Evolutionary conservation across 2,113 vertebrate species (phyloP).

Genomic region (Poecile atricapillus): DNA sequence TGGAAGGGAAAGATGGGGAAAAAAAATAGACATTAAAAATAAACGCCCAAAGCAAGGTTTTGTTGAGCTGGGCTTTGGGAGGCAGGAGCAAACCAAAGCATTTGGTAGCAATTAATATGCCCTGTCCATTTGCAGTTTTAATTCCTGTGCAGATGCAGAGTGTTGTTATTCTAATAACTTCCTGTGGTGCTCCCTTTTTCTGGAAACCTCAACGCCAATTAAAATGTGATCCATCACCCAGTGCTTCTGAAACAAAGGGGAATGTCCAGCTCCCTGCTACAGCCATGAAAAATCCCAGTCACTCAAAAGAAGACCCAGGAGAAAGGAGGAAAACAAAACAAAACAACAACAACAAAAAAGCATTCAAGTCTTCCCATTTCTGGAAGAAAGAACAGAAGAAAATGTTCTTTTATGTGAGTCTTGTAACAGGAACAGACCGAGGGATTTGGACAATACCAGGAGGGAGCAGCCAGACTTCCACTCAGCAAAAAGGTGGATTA

Average conservation of each 20-base stretch:
- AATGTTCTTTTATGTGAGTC: slow-evolving; percentile 28
- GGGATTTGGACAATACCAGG: background rate
- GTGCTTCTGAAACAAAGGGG: slow-evolving; percentile 26
- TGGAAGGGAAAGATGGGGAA: background rate
- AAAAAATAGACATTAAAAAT: background rate
- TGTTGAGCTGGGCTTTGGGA: background rate
- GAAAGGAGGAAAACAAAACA: background rate
- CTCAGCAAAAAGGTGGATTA: background rate
- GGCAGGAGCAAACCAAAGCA: slow-evolving; percentile 3
- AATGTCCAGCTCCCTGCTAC: slow-evolving; percentile 37
- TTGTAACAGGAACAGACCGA: background rate
- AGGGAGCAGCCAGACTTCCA: background rate
- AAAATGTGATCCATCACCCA: slow-evolving; percentile 64
- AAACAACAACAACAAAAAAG: background rate
- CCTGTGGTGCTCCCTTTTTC: slow-evolving; percentile 53
- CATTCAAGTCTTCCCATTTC: background rate
- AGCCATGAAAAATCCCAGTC: slow-evolving; percentile 24
- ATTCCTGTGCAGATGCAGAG: slow-evolving; percentile 50
- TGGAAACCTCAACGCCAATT: slow-evolving; percentile 62
- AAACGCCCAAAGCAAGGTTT: background rate
- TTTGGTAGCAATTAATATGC: slow-evolving; percentile 55
- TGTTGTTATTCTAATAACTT: slow-evolving; percentile 67
- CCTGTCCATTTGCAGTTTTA: slow-evolving; percentile 25
- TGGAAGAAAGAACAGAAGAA: slow-evolving; percentile 5
- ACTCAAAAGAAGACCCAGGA: background rate